These are phyloP conservation scores for Diachasmimorpha longicaudata DNA, from an alignment of 1,140 invertebrate species.

Conservation along the genomic window DNA sequence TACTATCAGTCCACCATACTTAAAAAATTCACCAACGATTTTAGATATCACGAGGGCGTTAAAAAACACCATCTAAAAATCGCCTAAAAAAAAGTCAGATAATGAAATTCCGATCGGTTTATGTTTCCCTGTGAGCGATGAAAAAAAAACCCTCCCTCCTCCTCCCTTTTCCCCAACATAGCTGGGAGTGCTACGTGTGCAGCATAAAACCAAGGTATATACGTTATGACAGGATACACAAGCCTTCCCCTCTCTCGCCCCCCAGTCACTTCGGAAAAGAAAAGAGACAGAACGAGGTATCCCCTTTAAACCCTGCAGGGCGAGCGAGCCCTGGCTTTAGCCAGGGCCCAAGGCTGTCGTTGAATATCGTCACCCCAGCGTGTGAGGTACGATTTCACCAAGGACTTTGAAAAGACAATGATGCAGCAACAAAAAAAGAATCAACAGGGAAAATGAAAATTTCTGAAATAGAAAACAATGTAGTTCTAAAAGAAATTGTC, in stretches of 20 bases:
- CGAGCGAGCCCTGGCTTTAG: background rate
- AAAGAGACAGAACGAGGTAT: slow-evolving; percentile 18
- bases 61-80: background rate
- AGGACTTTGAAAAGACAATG: slow-evolving; percentile 44
- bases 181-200: background rate
- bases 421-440: slow-evolving; percentile 25
- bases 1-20: background rate
- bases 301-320: slow-evolving; percentile 27
- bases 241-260: background rate
- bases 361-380: slow-evolving; percentile 41
- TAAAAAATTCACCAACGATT: background rate
- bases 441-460: background rate
- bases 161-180: background rate
- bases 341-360: slow-evolving; percentile 34
- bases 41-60: background rate
- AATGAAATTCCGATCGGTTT: slow-evolving; percentile 27
- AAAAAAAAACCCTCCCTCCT: background rate
- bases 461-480: no score
- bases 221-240: background rate
- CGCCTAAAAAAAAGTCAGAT: background rate
- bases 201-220: background rate
- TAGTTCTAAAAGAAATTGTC: no score
- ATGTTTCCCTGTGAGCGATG: background rate
- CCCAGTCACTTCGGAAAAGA: background rate
- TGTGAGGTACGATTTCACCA: slow-evolving; percentile 43